A percentile compares a stretch with the other conserved stretches of the same genome.
phyloP scores from a whole-genome alignment of 2,113 vertebrate species.

The Coturnix japonica region DNA sequence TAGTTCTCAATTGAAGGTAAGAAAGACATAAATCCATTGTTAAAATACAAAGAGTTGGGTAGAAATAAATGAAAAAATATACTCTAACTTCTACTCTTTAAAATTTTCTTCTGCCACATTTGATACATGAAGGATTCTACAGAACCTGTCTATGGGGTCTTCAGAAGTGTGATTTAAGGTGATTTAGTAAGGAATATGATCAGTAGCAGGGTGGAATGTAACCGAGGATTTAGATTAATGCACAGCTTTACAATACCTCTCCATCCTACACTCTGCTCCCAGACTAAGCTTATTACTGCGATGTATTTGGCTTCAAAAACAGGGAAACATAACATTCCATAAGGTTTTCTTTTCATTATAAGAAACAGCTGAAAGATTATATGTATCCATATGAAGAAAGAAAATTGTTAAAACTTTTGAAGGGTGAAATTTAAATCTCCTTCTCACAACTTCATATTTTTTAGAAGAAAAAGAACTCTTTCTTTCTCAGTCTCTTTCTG shows the following conservation, averaged over 20 bases:
- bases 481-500: neutral
- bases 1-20: neutral
- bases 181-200: neutral
- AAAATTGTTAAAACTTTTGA: neutral
- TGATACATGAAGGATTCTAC: neutral
- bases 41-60: neutral
- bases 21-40: neutral
- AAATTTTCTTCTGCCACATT: neutral
- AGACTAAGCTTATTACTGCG: constrained; percentile 1
- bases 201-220: neutral
- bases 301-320: neutral
- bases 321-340: neutral
- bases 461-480: neutral
- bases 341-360: neutral
- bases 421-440: neutral
- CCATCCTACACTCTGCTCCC: neutral
- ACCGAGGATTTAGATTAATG: neutral
- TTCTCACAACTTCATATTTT: neutral
- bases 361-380: neutral
- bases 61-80: neutral
- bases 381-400: neutral
- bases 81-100: neutral
- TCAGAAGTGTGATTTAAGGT: neutral
- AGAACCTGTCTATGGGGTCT: neutral
- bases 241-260: neutral